Percentiles rank a stretch among this genome's conserved stretches.
These are phyloP conservation scores for Setophaga petechia DNA, from an alignment of 2,113 vertebrate genomes.

Conservation along the genomic window DNA sequence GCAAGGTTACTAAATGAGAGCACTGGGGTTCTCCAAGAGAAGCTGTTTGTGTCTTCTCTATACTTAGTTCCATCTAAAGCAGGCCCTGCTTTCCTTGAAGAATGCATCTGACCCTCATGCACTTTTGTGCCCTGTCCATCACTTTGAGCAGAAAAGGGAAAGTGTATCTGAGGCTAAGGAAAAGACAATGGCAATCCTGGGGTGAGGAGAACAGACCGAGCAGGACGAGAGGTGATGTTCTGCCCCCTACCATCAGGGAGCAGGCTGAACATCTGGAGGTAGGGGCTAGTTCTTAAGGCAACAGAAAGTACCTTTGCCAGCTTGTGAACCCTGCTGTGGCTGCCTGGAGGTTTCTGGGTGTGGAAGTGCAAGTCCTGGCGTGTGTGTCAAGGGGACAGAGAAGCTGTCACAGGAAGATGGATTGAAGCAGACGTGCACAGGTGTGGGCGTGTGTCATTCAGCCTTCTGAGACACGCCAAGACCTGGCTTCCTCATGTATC, in stretches of 20 bases:
- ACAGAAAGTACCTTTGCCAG: not conserved
- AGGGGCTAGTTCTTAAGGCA: not conserved
- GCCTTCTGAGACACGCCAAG: not conserved
- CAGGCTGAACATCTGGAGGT: not conserved
- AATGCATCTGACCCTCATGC: not conserved
- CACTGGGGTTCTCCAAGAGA: not conserved
- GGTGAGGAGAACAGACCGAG: not conserved
- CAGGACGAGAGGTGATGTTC: not conserved
- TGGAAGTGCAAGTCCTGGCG: not conserved
- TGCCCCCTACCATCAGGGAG: not conserved
- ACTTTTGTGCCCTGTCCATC: not conserved
- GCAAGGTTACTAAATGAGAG: not conserved
- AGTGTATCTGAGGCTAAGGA: not conserved
- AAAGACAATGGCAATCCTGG: not conserved
- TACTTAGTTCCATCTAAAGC: not conserved
- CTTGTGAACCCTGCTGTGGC: accelerated
- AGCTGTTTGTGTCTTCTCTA: not conserved
- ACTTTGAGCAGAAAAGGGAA: not conserved
- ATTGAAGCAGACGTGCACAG: slow-evolving; percentile 6
- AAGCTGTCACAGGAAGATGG: not conserved
- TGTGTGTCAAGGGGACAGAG: not conserved
- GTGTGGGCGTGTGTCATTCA: not conserved
- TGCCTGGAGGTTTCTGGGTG: slow-evolving; percentile 19
- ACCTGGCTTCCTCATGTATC: not conserved
- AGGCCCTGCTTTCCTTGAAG: not conserved